Evolutionary conservation across 2,888 invertebrate genomes (phyloP).

Genomic region (Rhimphoctona megacephalus): DNA sequence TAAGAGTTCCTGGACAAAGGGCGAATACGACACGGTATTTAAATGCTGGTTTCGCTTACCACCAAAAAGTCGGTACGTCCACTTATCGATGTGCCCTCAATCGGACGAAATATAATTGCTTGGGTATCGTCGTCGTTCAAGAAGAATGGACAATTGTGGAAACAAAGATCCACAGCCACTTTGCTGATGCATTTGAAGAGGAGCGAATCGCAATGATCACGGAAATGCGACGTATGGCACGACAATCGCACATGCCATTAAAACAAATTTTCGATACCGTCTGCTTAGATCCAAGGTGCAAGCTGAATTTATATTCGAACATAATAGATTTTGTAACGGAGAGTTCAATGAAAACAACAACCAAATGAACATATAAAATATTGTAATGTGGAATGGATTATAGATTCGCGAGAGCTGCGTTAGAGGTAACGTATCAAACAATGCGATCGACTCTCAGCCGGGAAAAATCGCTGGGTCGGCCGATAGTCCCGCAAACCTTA

Average conservation of each 20-base stretch:
- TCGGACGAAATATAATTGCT: neutral
- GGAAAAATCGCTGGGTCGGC: neutral
- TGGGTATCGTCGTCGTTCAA: neutral
- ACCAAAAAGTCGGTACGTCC: neutral
- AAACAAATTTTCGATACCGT: slow-evolving; percentile 29
- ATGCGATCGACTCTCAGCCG: neutral
- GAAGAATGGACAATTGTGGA: neutral
- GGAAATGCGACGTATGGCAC: slow-evolving; percentile 12
- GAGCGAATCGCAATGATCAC: neutral
- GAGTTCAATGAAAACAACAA: no score
- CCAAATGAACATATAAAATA: no score
- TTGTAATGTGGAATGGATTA: neutral
- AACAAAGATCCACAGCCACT: neutral
- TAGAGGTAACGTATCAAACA: neutral
- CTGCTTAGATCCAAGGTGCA: slow-evolving; percentile 3
- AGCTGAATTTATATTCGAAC: neutral
- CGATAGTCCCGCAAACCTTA: slow-evolving; percentile 2
- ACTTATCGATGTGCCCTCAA: neutral
- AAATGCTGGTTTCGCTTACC: neutral
- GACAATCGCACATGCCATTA: neutral
- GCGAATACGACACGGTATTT: no score
- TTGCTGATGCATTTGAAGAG: neutral
- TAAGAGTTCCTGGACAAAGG: no score
- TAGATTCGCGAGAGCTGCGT: slow-evolving; percentile 23
- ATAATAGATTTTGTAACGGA: neutral